These are phyloP conservation scores for Drosophila nigricruria DNA, from an alignment of 2,888 invertebrate species.

Conservation along the genomic window DNA sequence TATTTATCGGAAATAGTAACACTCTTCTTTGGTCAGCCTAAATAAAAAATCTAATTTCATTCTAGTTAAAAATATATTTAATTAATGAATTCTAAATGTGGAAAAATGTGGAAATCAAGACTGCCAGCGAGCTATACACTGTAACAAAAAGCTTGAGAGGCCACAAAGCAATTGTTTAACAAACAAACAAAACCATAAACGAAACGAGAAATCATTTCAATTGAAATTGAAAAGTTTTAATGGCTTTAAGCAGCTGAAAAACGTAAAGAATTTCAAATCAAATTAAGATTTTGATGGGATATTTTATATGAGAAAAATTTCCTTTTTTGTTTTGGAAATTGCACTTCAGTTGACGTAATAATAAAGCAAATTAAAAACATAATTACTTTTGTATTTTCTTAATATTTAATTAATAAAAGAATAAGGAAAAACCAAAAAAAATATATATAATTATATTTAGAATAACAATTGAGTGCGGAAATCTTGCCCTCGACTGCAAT, in stretches of 20 bases:
- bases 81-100: neutral
- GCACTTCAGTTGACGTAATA: neutral
- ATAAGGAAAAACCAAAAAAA: neutral
- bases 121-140: neutral
- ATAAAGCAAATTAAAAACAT: neutral
- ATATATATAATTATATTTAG: neutral
- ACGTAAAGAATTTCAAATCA: neutral
- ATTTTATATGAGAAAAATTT: neutral
- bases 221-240: neutral
- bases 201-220: neutral
- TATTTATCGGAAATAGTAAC: neutral
- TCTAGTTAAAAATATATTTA: neutral
- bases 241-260: neutral
- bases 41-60: neutral
- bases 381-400: neutral
- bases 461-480: conserved; percentile 34
- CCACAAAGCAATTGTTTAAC: neutral
- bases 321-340: neutral
- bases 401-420: no score
- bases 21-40: neutral
- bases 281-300: neutral
- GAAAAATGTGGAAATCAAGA: neutral
- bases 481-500: conserved; percentile 31
- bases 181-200: neutral
- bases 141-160: neutral